Conservation (phyloP, 2,888 invertebrate species). For the Agrochola litura region DNA sequence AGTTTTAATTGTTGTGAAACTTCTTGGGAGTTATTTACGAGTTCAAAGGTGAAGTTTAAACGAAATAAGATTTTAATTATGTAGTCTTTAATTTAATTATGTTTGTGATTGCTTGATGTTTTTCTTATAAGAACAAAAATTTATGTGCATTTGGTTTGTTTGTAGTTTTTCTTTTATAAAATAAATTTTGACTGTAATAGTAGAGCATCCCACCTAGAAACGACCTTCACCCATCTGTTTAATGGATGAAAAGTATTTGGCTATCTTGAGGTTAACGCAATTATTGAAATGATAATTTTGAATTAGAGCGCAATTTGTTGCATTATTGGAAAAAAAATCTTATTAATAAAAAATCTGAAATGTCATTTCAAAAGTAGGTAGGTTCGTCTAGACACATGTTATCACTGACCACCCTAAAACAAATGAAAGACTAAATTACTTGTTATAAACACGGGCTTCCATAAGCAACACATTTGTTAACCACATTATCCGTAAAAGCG, state of each 20-base stretch:
- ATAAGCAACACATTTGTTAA: not conserved
- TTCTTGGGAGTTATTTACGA: constrained; percentile 48
- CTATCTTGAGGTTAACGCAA: too few relatives aligned
- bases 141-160: not conserved
- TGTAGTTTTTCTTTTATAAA: not conserved
- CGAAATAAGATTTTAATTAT: constrained; percentile 48
- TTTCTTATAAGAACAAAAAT: constrained; percentile 6
- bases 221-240: too few relatives aligned
- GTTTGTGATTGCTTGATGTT: constrained; percentile 15
- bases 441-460: not conserved
- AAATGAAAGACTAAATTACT: not conserved
- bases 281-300: too few relatives aligned
- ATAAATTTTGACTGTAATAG: not conserved
- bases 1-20: constrained; percentile 53
- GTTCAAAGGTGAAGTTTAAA: constrained; percentile 46
- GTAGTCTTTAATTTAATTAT: constrained; percentile 39
- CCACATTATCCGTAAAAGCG: not conserved
- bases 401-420: not conserved
- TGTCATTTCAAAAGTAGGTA: not conserved
- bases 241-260: too few relatives aligned
- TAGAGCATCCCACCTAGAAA: too few relatives aligned
- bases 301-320: not conserved
- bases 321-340: not conserved
- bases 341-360: not conserved
- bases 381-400: not conserved